Conservation (phyloP, 2,797 vertebrate genomes). For the Sebastes matsubarae region DNA sequence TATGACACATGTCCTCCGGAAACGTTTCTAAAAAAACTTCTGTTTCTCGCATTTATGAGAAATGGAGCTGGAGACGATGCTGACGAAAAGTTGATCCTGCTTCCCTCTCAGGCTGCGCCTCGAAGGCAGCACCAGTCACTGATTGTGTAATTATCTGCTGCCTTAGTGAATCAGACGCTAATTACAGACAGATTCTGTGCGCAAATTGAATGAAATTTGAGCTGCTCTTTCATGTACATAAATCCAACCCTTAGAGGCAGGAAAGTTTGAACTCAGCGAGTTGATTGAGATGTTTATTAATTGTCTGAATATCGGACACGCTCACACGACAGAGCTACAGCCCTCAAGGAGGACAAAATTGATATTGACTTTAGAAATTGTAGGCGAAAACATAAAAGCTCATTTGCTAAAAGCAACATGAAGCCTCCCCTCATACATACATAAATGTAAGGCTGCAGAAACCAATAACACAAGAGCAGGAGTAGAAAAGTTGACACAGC, state of each 20-base stretch:
- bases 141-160: conserved; percentile 59
- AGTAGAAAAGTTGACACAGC: neutral
- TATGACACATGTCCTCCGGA: neutral
- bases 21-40: neutral
- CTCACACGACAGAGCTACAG: neutral
- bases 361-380: neutral
- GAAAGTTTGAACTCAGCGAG: conserved; percentile 16
- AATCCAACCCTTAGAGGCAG: conserved; percentile 4
- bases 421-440: neutral
- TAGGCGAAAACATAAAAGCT: neutral
- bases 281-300: conserved; percentile 24
- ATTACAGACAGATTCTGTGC: conserved; percentile 45
- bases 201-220: conserved; percentile 53
- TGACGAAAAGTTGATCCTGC: conserved; percentile 11
- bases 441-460: neutral
- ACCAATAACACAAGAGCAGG: neutral
- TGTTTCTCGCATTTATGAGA: neutral
- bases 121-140: conserved; percentile 30
- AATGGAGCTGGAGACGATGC: neutral
- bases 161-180: conserved; percentile 52
- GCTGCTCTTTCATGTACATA: conserved; percentile 29
- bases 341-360: neutral
- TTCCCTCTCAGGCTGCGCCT: conserved; percentile 2
- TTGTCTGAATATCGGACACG: neutral
- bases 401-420: neutral